phyloP scores from a whole-genome alignment of 2,797 vertebrate species.

The Scolopax bukidnonensis region DNA sequence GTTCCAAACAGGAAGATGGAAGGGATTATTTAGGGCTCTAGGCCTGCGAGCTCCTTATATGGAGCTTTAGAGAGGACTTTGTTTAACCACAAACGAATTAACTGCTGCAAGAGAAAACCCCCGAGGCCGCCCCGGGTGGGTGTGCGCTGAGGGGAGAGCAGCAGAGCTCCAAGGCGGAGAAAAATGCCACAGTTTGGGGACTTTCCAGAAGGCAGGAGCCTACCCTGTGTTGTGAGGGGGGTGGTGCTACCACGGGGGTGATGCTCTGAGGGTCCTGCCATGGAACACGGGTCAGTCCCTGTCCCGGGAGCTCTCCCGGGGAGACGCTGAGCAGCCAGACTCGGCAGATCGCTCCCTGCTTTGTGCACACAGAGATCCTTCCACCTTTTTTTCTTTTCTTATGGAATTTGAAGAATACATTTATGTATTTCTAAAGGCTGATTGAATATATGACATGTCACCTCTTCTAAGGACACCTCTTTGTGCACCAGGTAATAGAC shows the following conservation, averaged over 20 bases:
- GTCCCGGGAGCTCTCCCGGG: accelerated
- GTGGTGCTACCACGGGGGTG: accelerated
- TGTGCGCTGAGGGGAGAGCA: too few species aligned
- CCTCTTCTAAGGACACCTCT: neutral
- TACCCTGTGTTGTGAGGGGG: accelerated
- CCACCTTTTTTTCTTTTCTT: neutral
- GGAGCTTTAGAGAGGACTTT: slow-evolving; percentile 39
- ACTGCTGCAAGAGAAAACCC: neutral
- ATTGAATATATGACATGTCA: neutral
- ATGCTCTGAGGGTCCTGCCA: accelerated
- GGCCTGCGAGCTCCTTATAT: slow-evolving; percentile 45
- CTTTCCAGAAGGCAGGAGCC: neutral
- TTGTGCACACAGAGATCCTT: neutral
- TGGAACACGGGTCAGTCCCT: neutral
- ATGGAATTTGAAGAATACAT: neutral
- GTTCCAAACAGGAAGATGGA: neutral
- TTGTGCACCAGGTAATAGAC: neutral
- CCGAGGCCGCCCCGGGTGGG: neutral
- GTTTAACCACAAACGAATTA: slow-evolving; percentile 12
- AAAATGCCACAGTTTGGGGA: neutral
- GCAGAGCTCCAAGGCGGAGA: neutral
- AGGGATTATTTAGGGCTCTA: slow-evolving; percentile 33
- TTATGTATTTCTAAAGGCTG: neutral
- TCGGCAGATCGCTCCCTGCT: accelerated
- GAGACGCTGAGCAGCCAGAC: accelerated